These are phyloP conservation scores for Cylindroiulus punctatus DNA, from an alignment of 2,888 invertebrate genomes.

Conservation along the genomic window DNA sequence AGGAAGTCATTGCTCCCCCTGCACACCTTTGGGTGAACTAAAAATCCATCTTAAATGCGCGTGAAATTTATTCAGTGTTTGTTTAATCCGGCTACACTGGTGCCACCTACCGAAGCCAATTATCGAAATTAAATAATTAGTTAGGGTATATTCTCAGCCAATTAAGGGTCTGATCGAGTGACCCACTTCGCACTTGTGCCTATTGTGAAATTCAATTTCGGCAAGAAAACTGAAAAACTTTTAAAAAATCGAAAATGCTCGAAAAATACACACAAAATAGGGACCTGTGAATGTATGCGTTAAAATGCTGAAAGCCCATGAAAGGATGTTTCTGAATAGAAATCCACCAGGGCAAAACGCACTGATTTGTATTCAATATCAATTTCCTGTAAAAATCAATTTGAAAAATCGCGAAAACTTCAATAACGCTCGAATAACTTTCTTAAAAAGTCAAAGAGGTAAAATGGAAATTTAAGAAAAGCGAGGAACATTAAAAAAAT, in stretches of 20 bases:
- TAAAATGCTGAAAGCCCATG: not conserved
- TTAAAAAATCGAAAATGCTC: not conserved
- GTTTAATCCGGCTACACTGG: not conserved
- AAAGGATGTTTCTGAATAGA: not conserved
- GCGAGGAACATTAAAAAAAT: no score
- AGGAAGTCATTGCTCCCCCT: slow-evolving; percentile 19
- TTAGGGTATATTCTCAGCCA: not conserved
- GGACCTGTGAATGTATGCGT: not conserved
- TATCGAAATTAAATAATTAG: slow-evolving; percentile 10
- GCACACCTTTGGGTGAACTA: not conserved
- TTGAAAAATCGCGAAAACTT: no score
- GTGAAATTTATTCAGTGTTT: slow-evolving; percentile 30
- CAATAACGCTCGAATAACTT: no score
- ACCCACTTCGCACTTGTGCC: not conserved
- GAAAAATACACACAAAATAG: not conserved
- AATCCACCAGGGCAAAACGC: not conserved
- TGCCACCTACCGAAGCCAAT: not conserved
- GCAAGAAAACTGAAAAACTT: not conserved
- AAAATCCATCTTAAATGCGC: not conserved
- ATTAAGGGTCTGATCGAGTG: not conserved
- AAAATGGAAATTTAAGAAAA: no score
- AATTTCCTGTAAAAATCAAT: not conserved
- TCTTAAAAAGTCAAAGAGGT: no score
- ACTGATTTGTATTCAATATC: not conserved
- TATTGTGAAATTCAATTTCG: not conserved